Evolutionary conservation across 1,140 invertebrate species (phyloP), one percentile per base, ranked within the genome.

Genomic region (Meloidogyne hapla): DNA sequence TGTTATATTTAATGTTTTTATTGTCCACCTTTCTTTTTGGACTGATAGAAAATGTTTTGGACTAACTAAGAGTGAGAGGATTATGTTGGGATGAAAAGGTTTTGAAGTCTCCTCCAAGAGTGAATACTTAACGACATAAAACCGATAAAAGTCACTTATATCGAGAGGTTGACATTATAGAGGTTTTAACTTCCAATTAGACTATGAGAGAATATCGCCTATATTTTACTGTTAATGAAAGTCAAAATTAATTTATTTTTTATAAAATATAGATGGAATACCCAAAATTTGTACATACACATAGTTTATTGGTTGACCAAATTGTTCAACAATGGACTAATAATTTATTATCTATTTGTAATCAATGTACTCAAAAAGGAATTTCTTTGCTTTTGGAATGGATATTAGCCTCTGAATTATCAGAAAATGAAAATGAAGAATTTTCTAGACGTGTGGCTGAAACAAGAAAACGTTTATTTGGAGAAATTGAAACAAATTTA

Each of bases 241-340:
- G n/a, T n/a, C n/a, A n/a, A n/a, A n/a, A n/a, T n/a, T n/a, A 13
- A 62, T 72, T 23, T 63, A 61, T 62, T 71, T n/a, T 12, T 62
- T 45, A 28, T 15, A 62, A 25, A 23, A 38, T n/a, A 42, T 21
- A 73, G 71, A 77, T 77, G 26, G 76, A 77, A 69, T 76, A 77
- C 33, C 76, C 76, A 6, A 77, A 77, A 78, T 77, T 68, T 56
- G 72, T 76, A 13, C 26, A 77, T 42, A 75, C 76, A 2, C 76
- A 77, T 40, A 65, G 21, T 61, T 33, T 77, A n/a, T 69, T 77
- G 48, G 48, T 77, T 33, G 70, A 45, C 38, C 75, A 77, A 48
- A 26, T 77, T 13, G 70, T 77, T 8, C 76, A 69, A 18, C 76
- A 77, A 66, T 77, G 76, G 76, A 48, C 45, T 10, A 23, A 18